phyloP scores from a whole-genome alignment of 2,888 invertebrate species.

The Lasioglossum marginatum region DNA sequence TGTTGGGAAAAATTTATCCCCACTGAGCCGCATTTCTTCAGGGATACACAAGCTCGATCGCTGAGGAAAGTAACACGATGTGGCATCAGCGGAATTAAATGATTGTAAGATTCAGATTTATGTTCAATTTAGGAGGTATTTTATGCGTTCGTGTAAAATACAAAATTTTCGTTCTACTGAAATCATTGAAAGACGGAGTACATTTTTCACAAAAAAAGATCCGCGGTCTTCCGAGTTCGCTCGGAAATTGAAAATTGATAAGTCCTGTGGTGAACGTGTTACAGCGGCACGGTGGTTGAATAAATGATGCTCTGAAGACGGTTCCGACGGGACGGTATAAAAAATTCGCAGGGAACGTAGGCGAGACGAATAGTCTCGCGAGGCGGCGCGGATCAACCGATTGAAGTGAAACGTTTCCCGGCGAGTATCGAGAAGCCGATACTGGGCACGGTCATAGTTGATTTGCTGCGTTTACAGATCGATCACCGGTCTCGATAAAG shows the following conservation, averaged over 20 bases:
- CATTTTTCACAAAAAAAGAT: neutral
- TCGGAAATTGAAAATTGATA: neutral
- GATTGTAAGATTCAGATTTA: too few relatives aligned
- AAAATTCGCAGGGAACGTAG: neutral
- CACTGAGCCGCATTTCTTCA: neutral
- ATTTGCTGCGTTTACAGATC: slow-evolving; percentile 50
- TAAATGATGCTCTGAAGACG: neutral
- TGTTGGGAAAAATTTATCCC: neutral
- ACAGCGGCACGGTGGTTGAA: slow-evolving; percentile 1
- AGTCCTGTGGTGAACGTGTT: neutral
- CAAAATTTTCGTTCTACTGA: too few relatives aligned
- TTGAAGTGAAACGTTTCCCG: slow-evolving; percentile 1
- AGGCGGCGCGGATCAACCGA: slow-evolving; percentile 7
- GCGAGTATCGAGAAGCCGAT: neutral
- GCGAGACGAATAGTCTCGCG: neutral
- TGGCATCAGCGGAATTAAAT: neutral
- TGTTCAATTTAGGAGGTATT: neutral
- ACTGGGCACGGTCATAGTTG: slow-evolving; percentile 32
- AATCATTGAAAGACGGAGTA: neutral
- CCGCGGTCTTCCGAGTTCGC: neutral
- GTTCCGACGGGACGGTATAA: neutral
- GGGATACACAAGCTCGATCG: neutral
- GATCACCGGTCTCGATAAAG: slow-evolving; percentile 44
- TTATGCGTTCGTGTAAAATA: too few relatives aligned
- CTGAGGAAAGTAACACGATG: neutral